These are phyloP conservation scores for Acanthornis magna DNA, from an alignment of 2,797 vertebrate genomes.

Conservation along the genomic window DNA sequence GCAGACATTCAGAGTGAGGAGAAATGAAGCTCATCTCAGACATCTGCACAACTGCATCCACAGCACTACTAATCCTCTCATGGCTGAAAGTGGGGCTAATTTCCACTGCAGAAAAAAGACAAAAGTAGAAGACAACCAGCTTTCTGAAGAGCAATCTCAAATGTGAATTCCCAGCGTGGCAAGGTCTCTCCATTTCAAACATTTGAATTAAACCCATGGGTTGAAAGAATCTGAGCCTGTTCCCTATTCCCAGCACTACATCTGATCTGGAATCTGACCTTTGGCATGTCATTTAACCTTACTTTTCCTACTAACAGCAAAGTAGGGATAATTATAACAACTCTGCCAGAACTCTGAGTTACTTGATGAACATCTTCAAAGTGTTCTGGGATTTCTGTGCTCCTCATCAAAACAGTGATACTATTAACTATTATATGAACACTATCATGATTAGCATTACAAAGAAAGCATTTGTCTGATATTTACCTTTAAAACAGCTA, in stretches of 20 bases:
- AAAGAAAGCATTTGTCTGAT: not conserved
- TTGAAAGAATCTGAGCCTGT: not conserved
- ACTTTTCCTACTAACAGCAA: not conserved
- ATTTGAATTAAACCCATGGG: not conserved
- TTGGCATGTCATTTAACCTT: not conserved
- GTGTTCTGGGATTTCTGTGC: not conserved
- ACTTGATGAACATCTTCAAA: not conserved
- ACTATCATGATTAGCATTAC: not conserved
- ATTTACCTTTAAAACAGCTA: not conserved
- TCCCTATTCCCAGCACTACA: not conserved
- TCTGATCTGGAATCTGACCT: not conserved
- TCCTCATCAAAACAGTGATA: not conserved
- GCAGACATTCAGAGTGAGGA: not conserved
- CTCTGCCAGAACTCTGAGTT: not conserved
- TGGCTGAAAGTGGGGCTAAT: not conserved
- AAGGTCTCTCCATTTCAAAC: not conserved
- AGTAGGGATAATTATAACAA: not conserved
- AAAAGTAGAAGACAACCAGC: not conserved
- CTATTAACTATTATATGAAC: not conserved
- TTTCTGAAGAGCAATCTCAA: not conserved
- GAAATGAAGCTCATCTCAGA: conserved; percentile 5
- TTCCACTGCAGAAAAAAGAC: not conserved
- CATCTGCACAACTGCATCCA: not conserved
- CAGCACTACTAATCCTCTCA: not conserved
- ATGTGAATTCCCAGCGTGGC: not conserved